Base-by-base conservation (phyloP, 2,797 vertebrate species). In the Menidia menidia region DNA sequence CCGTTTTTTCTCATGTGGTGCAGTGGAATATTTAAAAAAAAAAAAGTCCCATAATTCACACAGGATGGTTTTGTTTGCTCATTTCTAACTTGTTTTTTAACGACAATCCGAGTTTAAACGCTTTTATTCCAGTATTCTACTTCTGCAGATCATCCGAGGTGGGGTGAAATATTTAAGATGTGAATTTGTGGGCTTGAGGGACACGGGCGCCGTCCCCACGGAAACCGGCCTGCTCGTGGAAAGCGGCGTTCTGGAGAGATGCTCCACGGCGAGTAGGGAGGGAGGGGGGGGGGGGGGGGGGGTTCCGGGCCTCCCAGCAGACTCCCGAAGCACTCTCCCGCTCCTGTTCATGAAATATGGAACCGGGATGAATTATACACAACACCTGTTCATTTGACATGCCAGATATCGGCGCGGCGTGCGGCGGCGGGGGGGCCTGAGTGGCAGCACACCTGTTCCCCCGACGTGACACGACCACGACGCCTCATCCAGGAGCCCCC, bases 341-440 rank as follows among this genome's bases (percentile, higher is more conserved):
- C 75, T 89, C 78, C 72, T 78, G 50, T 76, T 71, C 86, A 92
- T 93, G 89, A 93, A 93, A 92, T 89, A 93, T 93, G 87, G 86
- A 93, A 90, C 85, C 90, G 87, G 84, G 85, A 94, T 92, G 83
- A 94, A 94, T 94, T 92, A 94, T 93, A 91, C 88, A 92, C 90
- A 91, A 88, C 92, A 93, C 90, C 92, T 93, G 90, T 88, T 94
- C 92, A 87, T 91, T 82, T 92, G 88, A 93, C 90, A 92, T 71
- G 89, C 87, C 92, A 91, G 80, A 84, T 90, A 80, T 88, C 88
- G 70, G 52, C 15, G 43, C 78, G 79, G 69, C 78, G 83, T 85
- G 83, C 55, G 54, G 75, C 63, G 33, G 80, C 73, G 81, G 71
- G 72, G 86, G 75, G 84, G 76, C 85, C 61, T 85, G 78, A 54